Percentiles rank a stretch among this genome's conserved stretches.
Conservation (phyloP, 2,113 vertebrate species). For the Microcebus ravelobensis region DNA sequence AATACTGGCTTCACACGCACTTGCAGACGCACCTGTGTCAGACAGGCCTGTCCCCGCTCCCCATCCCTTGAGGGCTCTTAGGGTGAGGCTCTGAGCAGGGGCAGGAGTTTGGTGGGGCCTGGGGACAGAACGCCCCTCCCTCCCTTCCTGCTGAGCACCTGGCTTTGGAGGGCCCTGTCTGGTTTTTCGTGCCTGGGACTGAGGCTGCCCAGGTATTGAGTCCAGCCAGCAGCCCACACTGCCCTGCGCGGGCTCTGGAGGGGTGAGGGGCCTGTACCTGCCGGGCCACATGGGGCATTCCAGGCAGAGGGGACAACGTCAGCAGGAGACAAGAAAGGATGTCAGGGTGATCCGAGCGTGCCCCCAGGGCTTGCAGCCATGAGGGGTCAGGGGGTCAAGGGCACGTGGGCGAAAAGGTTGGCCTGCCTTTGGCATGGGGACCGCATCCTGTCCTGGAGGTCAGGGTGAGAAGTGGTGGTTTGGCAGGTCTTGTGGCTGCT, state of each 20-base stretch:
- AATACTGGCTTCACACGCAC: neutral
- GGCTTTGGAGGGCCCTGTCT: neutral
- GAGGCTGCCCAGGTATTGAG: neutral
- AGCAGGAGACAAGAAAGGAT: neutral
- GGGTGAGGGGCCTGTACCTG: neutral
- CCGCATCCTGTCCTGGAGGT: neutral
- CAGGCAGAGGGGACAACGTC: neutral
- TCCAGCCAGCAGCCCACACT: neutral
- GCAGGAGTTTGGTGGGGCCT: neutral
- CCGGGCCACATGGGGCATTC: neutral
- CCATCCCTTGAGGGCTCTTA: neutral
- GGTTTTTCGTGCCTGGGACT: neutral
- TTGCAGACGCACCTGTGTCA: neutral
- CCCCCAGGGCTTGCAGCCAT: neutral
- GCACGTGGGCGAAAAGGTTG: neutral
- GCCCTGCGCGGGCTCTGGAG: neutral
- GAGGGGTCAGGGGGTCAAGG: neutral
- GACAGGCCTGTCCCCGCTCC: no score
- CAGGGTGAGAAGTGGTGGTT: neutral
- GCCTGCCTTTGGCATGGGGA: neutral
- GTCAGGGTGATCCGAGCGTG: accelerated
- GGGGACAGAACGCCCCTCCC: neutral
- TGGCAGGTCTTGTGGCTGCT: neutral
- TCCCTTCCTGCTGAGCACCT: neutral
- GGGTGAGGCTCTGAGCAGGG: neutral